Conservation (phyloP, 1,140 invertebrate genomes). For the Luehdorfia chinensis region DNA sequence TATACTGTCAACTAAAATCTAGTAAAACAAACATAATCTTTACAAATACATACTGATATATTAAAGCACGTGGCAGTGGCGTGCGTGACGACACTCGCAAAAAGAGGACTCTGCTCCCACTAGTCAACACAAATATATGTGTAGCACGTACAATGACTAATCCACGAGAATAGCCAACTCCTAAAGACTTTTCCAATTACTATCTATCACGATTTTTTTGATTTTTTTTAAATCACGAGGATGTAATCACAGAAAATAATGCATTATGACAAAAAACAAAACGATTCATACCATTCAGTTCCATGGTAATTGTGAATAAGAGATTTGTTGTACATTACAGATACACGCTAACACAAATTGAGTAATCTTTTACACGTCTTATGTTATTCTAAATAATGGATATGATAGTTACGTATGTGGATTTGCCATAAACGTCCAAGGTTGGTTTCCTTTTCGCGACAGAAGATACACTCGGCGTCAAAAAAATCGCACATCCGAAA, state of each 20-base stretch:
- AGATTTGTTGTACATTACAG: too few species aligned
- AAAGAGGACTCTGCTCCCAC: constrained; percentile 40
- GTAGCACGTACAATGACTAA: constrained; percentile 31
- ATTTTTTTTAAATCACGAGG: background rate
- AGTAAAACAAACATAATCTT: too few species aligned
- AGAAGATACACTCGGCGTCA: too few species aligned
- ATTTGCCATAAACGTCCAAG: background rate
- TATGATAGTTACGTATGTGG: too few species aligned
- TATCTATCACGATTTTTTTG: background rate
- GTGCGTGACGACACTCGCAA: constrained; percentile 24
- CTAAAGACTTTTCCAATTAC: background rate
- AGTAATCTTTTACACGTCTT: too few species aligned
- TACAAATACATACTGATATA: background rate
- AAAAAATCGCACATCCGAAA: too few species aligned
- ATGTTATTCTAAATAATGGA: too few species aligned
- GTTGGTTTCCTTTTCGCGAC: background rate
- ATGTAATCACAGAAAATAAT: too few species aligned
- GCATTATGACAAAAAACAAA: background rate
- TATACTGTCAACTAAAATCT: too few species aligned
- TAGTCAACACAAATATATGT: constrained; percentile 7
- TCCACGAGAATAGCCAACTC: constrained; percentile 25
- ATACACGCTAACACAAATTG: too few species aligned
- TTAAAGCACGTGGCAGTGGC: constrained; percentile 24
- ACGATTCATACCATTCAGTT: background rate
- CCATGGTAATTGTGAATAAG: too few species aligned